phyloP scores from a whole-genome alignment of 1,140 invertebrate genomes.

The Cecropterus lyciades region DNA sequence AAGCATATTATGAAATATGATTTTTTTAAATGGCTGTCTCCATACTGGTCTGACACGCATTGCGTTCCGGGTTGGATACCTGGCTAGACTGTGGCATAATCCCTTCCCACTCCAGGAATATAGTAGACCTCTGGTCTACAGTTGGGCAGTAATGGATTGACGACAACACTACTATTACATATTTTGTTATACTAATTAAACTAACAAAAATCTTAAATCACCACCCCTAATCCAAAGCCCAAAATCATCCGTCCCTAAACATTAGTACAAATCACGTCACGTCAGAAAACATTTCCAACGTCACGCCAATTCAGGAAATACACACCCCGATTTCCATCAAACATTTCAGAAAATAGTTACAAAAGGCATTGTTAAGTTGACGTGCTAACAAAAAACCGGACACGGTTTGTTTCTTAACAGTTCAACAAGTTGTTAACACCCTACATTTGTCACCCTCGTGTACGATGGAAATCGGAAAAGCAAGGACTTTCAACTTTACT shows the following conservation, averaged over 20 bases:
- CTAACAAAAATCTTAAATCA: neutral
- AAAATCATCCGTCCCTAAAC: conserved; percentile 16
- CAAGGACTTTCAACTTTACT: conserved; percentile 42
- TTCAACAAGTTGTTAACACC: conserved; percentile 70
- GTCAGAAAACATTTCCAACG: conserved; percentile 11
- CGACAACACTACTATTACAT: too few species aligned
- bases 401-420: conserved; percentile 55
- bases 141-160: too few species aligned
- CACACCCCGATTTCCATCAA: conserved; percentile 43
- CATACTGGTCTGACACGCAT: too few species aligned
- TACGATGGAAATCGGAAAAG: conserved; percentile 41
- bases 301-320: conserved; percentile 33
- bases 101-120: too few species aligned
- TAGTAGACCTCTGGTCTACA: too few species aligned
- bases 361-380: conserved; percentile 54
- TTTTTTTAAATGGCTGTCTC: too few species aligned
- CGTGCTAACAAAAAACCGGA: conserved; percentile 60
- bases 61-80: too few species aligned
- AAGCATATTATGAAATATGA: too few species aligned
- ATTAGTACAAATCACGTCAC: conserved; percentile 1
- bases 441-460: conserved; percentile 56
- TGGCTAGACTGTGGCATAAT: too few species aligned
- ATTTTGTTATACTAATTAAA: neutral
- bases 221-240: neutral
- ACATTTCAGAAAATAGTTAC: conserved; percentile 52